Evolutionary conservation across 2,113 vertebrate genomes (phyloP), one percentile per base, ranked within the genome.

Genomic region (Eubucco bourcierii): DNA sequence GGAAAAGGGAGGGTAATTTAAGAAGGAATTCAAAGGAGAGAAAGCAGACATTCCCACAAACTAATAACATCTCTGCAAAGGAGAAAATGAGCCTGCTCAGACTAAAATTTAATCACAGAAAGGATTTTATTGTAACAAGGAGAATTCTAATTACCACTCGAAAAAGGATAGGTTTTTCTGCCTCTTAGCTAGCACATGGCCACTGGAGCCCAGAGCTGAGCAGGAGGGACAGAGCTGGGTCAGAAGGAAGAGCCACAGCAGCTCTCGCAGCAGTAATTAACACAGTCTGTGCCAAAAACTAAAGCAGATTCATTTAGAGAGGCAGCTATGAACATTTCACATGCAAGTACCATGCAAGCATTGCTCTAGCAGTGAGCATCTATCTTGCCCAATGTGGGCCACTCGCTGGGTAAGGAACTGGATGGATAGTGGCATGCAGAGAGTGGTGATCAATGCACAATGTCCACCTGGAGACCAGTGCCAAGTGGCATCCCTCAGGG

Each of bases 101-200:
- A 95, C 88, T 91, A 90, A 83, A 88, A 50, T 93, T 95, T 96
- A 95, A 97, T 95, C 90, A 94, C 87, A 91, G 91, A 80, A 90
- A 77, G 63, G 80, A 68, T 93, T 96, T 95, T 60, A 81, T 91
- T 95, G 87, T 93, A 90, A 94, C 31, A 31, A 79, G 80, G 73
- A 91, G 70, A 83, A 90, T 88, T 88, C 80, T 91, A 94, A 95
- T 95, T 92, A 24, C 90, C 50, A 37, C 71, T 93, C 0, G 2
- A 65, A 72, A 82, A 72, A 61, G 75, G 27, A 75, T 89, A 80
- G 28, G 8, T 21, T 74, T 94, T 80, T 67, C 31, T 68, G 65
- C 76, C n/a, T 88, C 21, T 81, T 0, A 7, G 24, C 56, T 7
- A 8, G 74, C 16, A 13, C 0, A 1, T 0, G 5, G 33, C 87